Evolutionary conservation across 2,888 invertebrate genomes (phyloP).

Genomic region (Drosophila melanosoma): DNA sequence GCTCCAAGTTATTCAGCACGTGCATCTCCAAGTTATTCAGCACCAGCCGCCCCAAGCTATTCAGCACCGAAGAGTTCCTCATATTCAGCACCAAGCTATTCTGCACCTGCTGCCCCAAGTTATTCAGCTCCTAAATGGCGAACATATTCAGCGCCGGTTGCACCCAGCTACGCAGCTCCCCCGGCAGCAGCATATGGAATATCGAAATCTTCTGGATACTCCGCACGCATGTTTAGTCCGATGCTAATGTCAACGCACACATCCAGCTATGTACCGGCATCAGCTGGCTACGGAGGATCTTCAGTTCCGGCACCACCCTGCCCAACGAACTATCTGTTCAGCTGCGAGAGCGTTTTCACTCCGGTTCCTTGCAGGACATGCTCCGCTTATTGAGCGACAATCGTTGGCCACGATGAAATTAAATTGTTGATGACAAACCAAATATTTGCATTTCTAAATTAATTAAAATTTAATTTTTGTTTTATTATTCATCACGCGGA

Average conservation of each 20-base stretch:
- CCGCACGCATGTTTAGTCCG: conserved; percentile 58
- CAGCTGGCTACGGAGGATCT: conserved; percentile 39
- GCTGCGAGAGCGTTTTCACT: conserved; percentile 58
- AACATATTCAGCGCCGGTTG: conserved; percentile 17
- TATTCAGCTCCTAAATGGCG: conserved; percentile 17
- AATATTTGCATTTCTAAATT: neutral
- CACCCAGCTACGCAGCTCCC: conserved; percentile 24
- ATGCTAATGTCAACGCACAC: conserved; percentile 43
- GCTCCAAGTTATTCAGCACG: conserved; percentile 23
- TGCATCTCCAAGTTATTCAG: conserved; percentile 2
- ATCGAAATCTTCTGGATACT: conserved; percentile 36
- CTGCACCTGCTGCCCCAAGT: conserved; percentile 14
- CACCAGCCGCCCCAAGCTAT: conserved; percentile 6
- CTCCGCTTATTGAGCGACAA: conserved; percentile 41
- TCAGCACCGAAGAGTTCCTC: conserved; percentile 1
- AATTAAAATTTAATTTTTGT: neutral
- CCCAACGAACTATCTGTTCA: conserved; percentile 59
- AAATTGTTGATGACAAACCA: conserved; percentile 11
- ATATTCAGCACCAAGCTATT: conserved; percentile 28
- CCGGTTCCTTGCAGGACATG: conserved; percentile 54
- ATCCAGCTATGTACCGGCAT: conserved; percentile 36
- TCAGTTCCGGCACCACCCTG: conserved; percentile 59
- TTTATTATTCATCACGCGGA: too few relatives aligned
- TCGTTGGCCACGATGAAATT: conserved; percentile 16
- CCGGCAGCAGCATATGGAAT: conserved; percentile 25